Base-by-base conservation (phyloP, 2,888 invertebrate species). In the Ornithoptera priamus region DNA sequence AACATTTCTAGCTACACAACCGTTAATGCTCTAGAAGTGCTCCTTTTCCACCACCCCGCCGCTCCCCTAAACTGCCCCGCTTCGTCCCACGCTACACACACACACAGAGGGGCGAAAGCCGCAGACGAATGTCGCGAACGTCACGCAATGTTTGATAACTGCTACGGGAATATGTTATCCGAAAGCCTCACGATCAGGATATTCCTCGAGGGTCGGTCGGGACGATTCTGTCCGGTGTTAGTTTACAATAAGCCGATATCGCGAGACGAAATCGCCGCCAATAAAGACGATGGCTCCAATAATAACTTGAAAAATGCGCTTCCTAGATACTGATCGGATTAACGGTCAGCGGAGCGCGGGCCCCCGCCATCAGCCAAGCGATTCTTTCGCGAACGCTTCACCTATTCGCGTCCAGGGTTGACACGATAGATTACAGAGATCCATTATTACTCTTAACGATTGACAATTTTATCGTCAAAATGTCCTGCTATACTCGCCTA, bases 251-350 rank as follows among this genome's bases (percentile, higher is more conserved):
- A 62, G 69, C 18, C 65, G 62, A 66, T 67, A 70, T 67, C 62
- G 46, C 46, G 36, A 30, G 72, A 72, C 80, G 76, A 78, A 77
- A 78, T 77, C 78, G 80, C 84, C 83, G 81, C 78, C 81, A 83
- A 84, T 82, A 81, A 83, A 85, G 84, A 81, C 82, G 84, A 86
- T 86, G 83, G 84, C 84, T 84, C 85, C 86, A 85, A 86, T 87
- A 88, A 90, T 89, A 89, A 88, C 85, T 85, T 83, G 81, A 86
- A 87, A 88, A 77, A 77, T 78, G 76, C 72, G 74, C 76, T 77
- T 78, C 82, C 81, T 81, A 83, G 87, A 89, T 88, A 89, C 85
- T 85, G 89, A 89, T 89, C 89, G 86, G 87, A 92, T 92, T 90
- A 91, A 89, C 89, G 89, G 89, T 87, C 88, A 89, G 80, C 80